These are phyloP conservation scores for Ranitomeya variabilis DNA, from an alignment of 2,113 vertebrate genomes.

Conservation along the genomic window DNA sequence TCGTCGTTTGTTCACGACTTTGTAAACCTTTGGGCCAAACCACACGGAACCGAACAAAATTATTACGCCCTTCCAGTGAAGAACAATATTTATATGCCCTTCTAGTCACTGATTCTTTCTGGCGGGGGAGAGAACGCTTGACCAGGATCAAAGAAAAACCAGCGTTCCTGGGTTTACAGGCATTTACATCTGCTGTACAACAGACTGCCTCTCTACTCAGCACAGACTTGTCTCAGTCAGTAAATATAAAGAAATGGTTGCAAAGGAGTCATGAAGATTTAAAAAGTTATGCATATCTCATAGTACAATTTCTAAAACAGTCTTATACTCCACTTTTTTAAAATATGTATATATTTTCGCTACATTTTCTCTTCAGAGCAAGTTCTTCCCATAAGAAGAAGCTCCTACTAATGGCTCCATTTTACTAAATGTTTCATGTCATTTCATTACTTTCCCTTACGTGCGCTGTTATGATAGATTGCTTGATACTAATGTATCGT, in stretches of 20 bases:
- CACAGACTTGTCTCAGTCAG: too few relatives aligned
- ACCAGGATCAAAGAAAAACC: too few relatives aligned
- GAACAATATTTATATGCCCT: too few relatives aligned
- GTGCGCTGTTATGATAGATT: conserved; percentile 35
- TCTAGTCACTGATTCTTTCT: too few relatives aligned
- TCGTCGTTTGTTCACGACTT: too few relatives aligned
- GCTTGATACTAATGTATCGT: conserved; percentile 34
- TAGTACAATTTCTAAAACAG: background rate
- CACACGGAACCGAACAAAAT: too few relatives aligned
- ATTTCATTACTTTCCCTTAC: conserved; percentile 35
- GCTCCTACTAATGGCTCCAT: background rate
- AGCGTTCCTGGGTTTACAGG: too few relatives aligned
- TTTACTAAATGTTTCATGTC: conserved; percentile 36
- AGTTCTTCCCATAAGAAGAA: conserved; percentile 20
- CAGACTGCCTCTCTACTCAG: too few relatives aligned
- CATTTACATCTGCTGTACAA: too few relatives aligned
- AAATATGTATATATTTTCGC: background rate
- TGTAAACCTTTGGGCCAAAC: too few relatives aligned
- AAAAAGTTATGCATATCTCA: background rate
- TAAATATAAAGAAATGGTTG: background rate
- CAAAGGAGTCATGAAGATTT: background rate
- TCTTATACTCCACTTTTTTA: background rate
- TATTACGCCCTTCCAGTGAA: too few relatives aligned
- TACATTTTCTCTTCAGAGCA: conserved; percentile 12
- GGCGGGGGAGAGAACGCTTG: too few relatives aligned